These are phyloP conservation scores for Zele albiditarsus DNA, from an alignment of 2,888 invertebrate genomes.

Conservation along the genomic window DNA sequence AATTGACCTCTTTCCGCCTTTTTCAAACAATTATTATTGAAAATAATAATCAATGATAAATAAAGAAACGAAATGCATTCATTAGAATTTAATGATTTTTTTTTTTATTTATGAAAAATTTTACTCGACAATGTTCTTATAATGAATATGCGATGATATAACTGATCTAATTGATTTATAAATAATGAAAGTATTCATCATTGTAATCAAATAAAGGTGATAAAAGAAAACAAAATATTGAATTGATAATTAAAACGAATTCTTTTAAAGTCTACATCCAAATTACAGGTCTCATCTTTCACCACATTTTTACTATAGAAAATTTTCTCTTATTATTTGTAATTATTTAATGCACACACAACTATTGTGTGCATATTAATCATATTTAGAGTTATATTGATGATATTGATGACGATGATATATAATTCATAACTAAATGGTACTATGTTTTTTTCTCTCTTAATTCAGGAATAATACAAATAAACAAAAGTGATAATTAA, in stretches of 20 bases:
- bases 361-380: conserved; percentile 48
- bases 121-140: conserved; percentile 49
- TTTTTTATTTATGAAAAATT: conserved; percentile 68
- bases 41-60: not conserved
- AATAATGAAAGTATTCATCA: not conserved
- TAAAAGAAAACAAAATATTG: conserved; percentile 2
- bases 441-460: not conserved
- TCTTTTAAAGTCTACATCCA: conserved; percentile 42
- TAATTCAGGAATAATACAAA: conserved; percentile 5
- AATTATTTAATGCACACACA: conserved; percentile 54
- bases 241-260: not conserved
- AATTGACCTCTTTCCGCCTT: not conserved
- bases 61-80: not conserved
- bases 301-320: conserved; percentile 53
- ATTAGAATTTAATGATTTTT: not conserved
- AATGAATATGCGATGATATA: conserved; percentile 55
- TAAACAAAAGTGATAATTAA: conserved; percentile 7
- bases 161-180: conserved; percentile 34
- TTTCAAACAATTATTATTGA: not conserved
- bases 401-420: conserved; percentile 43
- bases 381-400: conserved; percentile 45
- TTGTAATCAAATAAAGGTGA: not conserved
- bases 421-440: conserved; percentile 30
- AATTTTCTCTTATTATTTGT: conserved; percentile 58
- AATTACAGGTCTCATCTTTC: not conserved